Evolutionary conservation across 2,113 vertebrate species (phyloP).

Genomic region (Cheirogaleus medius): DNA sequence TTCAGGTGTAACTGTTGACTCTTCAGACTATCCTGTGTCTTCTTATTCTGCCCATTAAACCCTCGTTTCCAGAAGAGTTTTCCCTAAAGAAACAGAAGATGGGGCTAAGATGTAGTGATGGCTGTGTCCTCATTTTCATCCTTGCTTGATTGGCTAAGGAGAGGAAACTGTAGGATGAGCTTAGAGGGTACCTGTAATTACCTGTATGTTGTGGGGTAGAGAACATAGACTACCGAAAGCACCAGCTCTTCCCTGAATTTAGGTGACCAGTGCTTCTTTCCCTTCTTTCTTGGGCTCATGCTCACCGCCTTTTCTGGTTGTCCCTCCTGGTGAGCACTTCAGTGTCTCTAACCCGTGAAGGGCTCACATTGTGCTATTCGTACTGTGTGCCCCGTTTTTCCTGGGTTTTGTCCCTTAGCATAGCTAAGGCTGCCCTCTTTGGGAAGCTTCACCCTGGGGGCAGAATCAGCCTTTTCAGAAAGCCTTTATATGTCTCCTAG

Average conservation of each 20-base stretch:
- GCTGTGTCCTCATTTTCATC: not conserved
- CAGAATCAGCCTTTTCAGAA: not conserved
- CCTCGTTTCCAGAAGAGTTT: not conserved
- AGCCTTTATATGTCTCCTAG: not conserved
- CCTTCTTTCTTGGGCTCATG: not conserved
- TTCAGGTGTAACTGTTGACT: not conserved
- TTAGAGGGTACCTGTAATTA: accelerated
- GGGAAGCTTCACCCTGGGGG: not conserved
- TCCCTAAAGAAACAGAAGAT: not conserved
- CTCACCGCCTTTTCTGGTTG: not conserved
- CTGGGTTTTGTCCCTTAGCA: not conserved
- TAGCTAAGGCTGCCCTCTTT: not conserved
- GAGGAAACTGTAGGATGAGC: not conserved
- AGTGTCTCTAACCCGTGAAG: not conserved
- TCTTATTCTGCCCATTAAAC: not conserved
- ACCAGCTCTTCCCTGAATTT: not conserved
- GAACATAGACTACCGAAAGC: accelerated
- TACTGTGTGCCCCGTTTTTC: too few species aligned
- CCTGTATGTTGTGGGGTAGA: accelerated
- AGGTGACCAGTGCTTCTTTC: not conserved
- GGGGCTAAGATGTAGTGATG: not conserved
- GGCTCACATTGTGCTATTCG: not conserved
- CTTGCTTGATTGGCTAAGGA: not conserved
- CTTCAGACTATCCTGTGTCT: not conserved
- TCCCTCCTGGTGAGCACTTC: not conserved